Evolutionary conservation across 2,797 vertebrate genomes (phyloP), one percentile per base, ranked within the genome.

Genomic region (Cyprinodon diabolis): DNA sequence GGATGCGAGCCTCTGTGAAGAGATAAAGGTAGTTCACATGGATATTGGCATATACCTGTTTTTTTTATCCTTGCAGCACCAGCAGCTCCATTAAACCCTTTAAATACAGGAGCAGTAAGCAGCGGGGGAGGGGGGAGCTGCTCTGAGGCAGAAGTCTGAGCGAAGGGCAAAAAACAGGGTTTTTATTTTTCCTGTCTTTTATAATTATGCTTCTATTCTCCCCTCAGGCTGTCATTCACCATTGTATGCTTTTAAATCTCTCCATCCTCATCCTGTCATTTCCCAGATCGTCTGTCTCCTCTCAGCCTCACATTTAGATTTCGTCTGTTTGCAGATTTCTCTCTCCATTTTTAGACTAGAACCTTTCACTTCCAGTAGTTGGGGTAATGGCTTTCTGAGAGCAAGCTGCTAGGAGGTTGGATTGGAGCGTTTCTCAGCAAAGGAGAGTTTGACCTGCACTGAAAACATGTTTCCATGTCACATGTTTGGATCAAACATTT

Each of bases 271-370:
- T 80, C 74, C 79, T 81, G 69, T 85, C 75, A 83, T 85, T 77
- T 70, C 66, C 57, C 68, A 47, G 66, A 76, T 79, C 43, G 56
- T 85, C 80, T 80, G 62, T 74, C 55, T 80, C 65, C 74, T 80
- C 66, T 78, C 75, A 73, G 52, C 76, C 58, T 79, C 74, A 68
- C 47, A 81, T 72, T 52, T 49, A 72, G 23, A 78, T 72, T 48
- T 68, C 60, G 51, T 25, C 43, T 85, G 85, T 72, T 83, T 72
- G 84, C 84, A 80, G 58, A 81, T 62, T 74, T 85, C 76, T 85
- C 86, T 74, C 68, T 77, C 72, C 54, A 60, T 76, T 75, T 72
- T 76, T 71, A 60, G 49, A 30, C n/a, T 43, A 58, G 45, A 76
- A 66, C 48, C 70, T 70, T 85, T 45, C 74, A 69, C 51, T 72